These are phyloP conservation scores for Tanypteryx hageni DNA, from an alignment of 2,888 invertebrate species.

Conservation along the genomic window DNA sequence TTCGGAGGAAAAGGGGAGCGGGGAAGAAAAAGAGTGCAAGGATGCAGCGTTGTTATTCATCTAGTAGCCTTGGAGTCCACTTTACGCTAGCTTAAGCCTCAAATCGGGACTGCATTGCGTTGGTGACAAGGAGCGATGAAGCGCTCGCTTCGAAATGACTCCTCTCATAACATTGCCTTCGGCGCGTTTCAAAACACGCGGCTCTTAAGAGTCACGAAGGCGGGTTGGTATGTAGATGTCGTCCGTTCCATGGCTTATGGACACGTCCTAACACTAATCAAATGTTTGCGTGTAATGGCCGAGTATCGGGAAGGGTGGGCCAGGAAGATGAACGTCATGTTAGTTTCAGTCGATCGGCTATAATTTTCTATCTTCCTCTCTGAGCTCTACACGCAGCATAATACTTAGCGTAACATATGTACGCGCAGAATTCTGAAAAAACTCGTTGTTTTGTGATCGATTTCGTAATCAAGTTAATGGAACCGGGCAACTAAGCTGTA, in stretches of 20 bases:
- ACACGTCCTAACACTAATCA: slow-evolving; percentile 15
- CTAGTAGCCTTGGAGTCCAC: slow-evolving; percentile 34
- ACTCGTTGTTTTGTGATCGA: neutral
- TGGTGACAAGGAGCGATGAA: slow-evolving; percentile 43
- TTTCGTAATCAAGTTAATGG: no score
- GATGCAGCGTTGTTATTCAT: slow-evolving; percentile 41
- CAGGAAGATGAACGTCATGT: slow-evolving; percentile 15
- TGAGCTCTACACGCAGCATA: neutral
- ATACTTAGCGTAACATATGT: neutral
- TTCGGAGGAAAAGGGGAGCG: neutral
- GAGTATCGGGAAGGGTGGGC: neutral
- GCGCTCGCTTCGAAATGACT: slow-evolving; percentile 22
- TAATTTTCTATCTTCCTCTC: neutral
- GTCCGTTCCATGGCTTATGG: slow-evolving; percentile 1
- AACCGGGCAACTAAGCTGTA: no score
- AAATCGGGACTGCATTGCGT: neutral
- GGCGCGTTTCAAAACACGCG: neutral
- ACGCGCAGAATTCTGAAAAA: neutral
- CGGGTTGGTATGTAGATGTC: neutral
- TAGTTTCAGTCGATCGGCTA: slow-evolving; percentile 25
- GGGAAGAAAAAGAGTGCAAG: neutral
- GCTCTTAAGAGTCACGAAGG: neutral
- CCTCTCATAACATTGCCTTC: neutral
- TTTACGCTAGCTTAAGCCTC: slow-evolving; percentile 38
- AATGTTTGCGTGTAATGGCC: slow-evolving; percentile 7